phyloP scores from a whole-genome alignment of 2,888 invertebrate species.

The Temnothorax rugatulus region DNA sequence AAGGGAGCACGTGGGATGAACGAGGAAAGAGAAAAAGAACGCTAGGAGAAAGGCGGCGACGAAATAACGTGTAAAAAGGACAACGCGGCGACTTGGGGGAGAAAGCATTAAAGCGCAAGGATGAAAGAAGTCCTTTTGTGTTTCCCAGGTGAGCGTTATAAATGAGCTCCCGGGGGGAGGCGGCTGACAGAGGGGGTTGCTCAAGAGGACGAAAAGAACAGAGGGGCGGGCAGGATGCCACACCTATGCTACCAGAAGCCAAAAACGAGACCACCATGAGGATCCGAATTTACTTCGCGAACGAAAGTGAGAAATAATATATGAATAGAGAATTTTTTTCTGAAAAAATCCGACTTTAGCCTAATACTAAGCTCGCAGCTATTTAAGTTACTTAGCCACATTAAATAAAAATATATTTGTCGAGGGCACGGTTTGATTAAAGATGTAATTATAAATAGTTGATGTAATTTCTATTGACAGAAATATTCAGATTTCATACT shows the following conservation, averaged over 20 bases:
- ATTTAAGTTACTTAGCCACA: not conserved
- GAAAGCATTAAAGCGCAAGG: constrained; percentile 80
- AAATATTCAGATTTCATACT: not conserved
- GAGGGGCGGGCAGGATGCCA: constrained; percentile 58
- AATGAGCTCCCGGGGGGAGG: constrained; percentile 79
- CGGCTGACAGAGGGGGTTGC: constrained; percentile 65
- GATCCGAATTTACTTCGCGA: constrained; percentile 63
- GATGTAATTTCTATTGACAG: not conserved
- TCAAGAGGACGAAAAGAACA: constrained; percentile 60
- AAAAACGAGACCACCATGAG: constrained; percentile 79
- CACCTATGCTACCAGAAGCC: constrained; percentile 82
- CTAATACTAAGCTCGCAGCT: not conserved
- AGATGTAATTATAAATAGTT: not conserved
- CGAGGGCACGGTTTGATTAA: not conserved
- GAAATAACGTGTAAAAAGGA: constrained; percentile 73
- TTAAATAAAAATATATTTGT: constrained; percentile 8
- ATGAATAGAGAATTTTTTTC: not conserved
- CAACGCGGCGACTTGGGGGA: constrained; percentile 65
- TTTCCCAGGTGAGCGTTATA: constrained; percentile 84
- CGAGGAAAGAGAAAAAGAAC: constrained; percentile 37
- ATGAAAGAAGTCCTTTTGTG: constrained; percentile 82
- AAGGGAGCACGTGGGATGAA: not conserved
- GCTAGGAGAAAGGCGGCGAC: constrained; percentile 55
- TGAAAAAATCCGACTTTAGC: not conserved
- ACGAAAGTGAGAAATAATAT: constrained; percentile 47